Conservation (phyloP, 64 coral and sea anemone genomes). For the Catalaphyllia jardinei region DNA sequence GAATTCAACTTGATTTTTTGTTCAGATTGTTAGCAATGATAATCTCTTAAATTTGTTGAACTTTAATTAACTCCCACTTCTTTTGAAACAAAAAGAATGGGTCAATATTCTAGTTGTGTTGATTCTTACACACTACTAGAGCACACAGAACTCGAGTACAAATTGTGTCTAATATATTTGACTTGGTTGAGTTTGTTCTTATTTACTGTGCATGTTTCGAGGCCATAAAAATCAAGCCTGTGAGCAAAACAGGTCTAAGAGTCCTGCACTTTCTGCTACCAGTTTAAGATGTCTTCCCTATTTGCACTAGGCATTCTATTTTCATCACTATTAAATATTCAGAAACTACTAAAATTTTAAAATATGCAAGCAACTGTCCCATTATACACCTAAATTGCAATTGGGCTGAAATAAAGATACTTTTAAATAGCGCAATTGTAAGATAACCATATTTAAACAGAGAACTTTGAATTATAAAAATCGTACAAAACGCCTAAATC, state of each 20-base stretch:
- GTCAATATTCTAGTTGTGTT: neutral
- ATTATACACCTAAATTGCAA: too few relatives aligned
- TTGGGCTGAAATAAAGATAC: too few relatives aligned
- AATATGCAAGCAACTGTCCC: too few relatives aligned
- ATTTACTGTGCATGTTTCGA: neutral
- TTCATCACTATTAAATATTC: too few relatives aligned
- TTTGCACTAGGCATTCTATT: neutral
- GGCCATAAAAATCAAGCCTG: neutral
- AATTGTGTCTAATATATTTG: neutral
- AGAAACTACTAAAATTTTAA: too few relatives aligned
- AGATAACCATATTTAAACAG: too few relatives aligned
- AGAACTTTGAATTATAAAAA: too few relatives aligned
- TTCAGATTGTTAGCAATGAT: neutral
- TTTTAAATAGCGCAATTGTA: too few relatives aligned
- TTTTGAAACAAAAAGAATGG: neutral
- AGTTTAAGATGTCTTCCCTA: neutral
- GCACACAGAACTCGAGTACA: neutral
- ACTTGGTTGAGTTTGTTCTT: neutral
- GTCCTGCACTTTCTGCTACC: slow-evolving; percentile 4
- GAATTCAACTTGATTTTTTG: neutral
- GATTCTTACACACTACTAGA: neutral
- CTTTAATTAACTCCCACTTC: neutral
- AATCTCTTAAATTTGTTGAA: neutral
- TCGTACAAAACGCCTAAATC: too few relatives aligned
- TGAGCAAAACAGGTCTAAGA: neutral